Conservation (phyloP, 2,113 vertebrate species). For the Sebastes fasciatus region DNA sequence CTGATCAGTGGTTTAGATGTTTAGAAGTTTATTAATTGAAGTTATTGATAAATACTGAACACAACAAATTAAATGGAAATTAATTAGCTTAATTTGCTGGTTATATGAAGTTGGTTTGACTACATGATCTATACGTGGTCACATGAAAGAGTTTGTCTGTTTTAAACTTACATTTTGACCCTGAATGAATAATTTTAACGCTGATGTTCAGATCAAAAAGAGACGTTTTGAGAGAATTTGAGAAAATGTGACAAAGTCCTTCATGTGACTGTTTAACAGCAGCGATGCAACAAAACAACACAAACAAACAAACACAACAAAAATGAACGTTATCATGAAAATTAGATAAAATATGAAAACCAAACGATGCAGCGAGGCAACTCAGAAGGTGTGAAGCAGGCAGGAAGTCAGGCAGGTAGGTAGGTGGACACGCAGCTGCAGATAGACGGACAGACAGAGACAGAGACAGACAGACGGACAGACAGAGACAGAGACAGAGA, state of each 20-base stretch:
- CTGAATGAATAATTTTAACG: not conserved
- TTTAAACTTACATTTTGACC: not conserved
- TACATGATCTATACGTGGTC: not conserved
- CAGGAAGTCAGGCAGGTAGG: not conserved
- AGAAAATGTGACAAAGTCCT: not conserved
- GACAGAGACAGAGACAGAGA: not conserved
- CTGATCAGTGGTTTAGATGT: not conserved
- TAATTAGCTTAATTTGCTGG: not conserved
- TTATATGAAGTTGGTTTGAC: not conserved
- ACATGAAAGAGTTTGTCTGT: conserved; percentile 51
- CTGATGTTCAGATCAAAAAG: not conserved
- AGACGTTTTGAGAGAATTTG: not conserved
- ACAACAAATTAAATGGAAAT: not conserved
- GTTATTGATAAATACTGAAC: conserved; percentile 19
- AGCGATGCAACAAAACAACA: not conserved
- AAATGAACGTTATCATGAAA: not conserved
- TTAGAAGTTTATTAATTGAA: not conserved
- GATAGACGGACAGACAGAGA: not conserved
- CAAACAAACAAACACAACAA: not conserved
- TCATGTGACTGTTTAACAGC: conserved; percentile 39
- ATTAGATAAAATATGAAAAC: not conserved
- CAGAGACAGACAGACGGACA: not conserved
- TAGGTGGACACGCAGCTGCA: not conserved
- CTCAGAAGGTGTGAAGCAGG: conserved; percentile 29
- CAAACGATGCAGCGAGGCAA: conserved; percentile 6